phyloP scores from a whole-genome alignment of 2,113 vertebrate species.

The Chauna torquata region DNA sequence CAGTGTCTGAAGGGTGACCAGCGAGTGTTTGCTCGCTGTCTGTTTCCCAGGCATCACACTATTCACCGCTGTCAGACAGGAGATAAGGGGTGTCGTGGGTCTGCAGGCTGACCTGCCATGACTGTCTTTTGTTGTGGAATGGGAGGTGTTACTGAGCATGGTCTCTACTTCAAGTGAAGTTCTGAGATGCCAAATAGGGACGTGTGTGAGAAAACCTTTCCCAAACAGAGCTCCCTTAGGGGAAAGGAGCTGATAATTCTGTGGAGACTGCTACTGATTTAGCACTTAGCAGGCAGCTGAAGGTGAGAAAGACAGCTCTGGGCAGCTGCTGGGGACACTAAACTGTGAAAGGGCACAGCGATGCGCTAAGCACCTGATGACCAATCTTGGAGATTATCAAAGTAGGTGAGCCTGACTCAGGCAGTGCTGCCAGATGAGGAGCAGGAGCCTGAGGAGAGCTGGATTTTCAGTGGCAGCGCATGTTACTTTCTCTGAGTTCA shows the following conservation, averaged over 20 bases:
- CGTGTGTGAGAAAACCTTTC: not conserved
- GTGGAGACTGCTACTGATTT: not conserved
- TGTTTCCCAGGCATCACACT: not conserved
- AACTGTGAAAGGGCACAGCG: not conserved
- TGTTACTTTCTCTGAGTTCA: not conserved
- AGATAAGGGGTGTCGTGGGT: not conserved
- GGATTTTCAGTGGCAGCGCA: not conserved
- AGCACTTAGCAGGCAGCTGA: not conserved
- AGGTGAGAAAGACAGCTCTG: constrained; percentile 17
- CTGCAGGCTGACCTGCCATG: not conserved
- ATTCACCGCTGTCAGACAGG: not conserved
- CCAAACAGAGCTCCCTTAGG: not conserved
- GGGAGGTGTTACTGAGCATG: not conserved
- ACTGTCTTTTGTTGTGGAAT: not conserved
- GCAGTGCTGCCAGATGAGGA: not conserved
- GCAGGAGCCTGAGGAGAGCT: not conserved
- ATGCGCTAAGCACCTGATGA: not conserved
- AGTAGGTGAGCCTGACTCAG: not conserved
- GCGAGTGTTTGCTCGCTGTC: not conserved
- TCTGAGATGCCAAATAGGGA: not conserved
- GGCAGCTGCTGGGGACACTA: not conserved
- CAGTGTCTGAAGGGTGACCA: not conserved
- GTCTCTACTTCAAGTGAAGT: not conserved
- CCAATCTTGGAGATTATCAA: not conserved
- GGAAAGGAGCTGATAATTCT: constrained; percentile 20